These are phyloP conservation scores for Diploptera punctata DNA, from an alignment of 2,888 invertebrate genomes.

Conservation along the genomic window DNA sequence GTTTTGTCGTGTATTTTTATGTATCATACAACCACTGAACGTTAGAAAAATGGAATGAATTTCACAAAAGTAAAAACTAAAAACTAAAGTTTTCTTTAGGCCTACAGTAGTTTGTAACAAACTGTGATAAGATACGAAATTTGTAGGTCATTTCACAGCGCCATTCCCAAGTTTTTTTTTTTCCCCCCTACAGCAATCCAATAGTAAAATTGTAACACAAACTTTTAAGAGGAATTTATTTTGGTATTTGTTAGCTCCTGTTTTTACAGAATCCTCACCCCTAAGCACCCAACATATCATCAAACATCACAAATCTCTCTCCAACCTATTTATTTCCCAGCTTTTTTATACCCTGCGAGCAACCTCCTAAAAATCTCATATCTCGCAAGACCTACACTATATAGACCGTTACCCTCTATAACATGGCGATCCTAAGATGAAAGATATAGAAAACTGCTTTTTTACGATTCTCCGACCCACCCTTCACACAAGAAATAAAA, in stretches of 20 bases:
- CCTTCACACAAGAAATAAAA: conserved; percentile 5
- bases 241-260: background rate
- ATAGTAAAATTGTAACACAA: too few relatives aligned
- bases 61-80: too few relatives aligned
- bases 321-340: conserved; percentile 10
- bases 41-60: too few relatives aligned
- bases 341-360: background rate
- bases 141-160: too few relatives aligned
- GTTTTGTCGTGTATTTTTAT: too few relatives aligned
- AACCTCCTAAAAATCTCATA: conserved; percentile 25
- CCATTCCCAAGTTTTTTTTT: too few relatives aligned
- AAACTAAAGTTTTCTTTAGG: too few relatives aligned
- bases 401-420: background rate
- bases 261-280: too few relatives aligned
- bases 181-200: too few relatives aligned
- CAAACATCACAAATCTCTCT: conserved; percentile 20
- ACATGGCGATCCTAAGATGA: conserved; percentile 7
- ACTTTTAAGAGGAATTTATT: background rate
- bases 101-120: too few relatives aligned
- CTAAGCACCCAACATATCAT: conserved; percentile 4
- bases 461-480: conserved; percentile 20
- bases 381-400: background rate
- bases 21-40: too few relatives aligned
- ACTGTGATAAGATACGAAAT: too few relatives aligned
- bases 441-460: conserved; percentile 21